Percentiles rank a stretch among this genome's conserved stretches.
Conservation (phyloP, 2,888 invertebrate genomes). For the Lochmaea crataegi region DNA sequence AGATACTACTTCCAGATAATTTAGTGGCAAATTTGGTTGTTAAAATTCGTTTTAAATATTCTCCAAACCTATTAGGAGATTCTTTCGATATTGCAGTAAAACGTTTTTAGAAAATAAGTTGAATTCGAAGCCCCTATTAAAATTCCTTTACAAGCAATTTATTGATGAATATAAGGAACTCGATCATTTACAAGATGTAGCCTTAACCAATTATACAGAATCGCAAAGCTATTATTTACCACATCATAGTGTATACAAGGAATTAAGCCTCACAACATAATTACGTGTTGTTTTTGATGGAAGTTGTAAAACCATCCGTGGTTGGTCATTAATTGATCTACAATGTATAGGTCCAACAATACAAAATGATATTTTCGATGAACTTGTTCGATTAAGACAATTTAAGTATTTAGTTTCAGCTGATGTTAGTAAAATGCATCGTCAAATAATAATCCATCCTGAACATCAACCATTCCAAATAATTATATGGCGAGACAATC, state of each 20-base stretch:
- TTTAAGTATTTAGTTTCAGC: no score
- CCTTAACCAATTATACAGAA: no score
- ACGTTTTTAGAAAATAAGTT: no score
- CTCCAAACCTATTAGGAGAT: no score
- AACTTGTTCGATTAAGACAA: slow-evolving; percentile 10
- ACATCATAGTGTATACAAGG: slow-evolving; percentile 2
- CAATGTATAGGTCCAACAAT: slow-evolving; percentile 24
- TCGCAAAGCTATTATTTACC: slow-evolving; percentile 11
- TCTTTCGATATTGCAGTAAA: no score
- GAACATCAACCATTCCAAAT: slow-evolving; percentile 14
- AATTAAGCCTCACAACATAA: slow-evolving; percentile 12
- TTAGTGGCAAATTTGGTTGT: no score
- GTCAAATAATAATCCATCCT: slow-evolving; percentile 25
- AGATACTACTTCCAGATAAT: no score
- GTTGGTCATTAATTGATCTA: slow-evolving; percentile 19
- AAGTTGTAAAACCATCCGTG: slow-evolving; percentile 1
- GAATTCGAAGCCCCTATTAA: no score
- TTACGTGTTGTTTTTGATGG: slow-evolving; percentile 24
- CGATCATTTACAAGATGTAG: no score
- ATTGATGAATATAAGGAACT: no score
- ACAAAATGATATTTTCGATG: slow-evolving; percentile 15
- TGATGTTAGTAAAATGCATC: slow-evolving; percentile 22
- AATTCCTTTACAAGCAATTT: no score
- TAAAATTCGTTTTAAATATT: no score
- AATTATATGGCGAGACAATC: slow-evolving; percentile 28